Base-by-base conservation (phyloP, 2,888 invertebrate species). In the Dysmachus trigonus region DNA sequence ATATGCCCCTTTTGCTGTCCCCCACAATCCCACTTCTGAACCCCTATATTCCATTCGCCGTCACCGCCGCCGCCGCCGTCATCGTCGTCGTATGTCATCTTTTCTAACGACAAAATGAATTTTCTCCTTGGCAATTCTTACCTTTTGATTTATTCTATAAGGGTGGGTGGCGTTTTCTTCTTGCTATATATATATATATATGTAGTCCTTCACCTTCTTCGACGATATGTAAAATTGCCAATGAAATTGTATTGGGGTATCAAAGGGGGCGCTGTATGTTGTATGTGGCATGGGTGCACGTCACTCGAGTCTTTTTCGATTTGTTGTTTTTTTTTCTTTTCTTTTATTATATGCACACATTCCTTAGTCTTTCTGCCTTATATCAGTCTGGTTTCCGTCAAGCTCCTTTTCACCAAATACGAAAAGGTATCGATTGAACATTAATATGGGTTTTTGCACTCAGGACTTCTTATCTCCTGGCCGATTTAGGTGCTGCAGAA, bases 181-280 rank as follows among this genome's bases (percentile, higher is more conserved):
- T 18, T 77, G 2, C 38, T 31, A 31, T 31, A 31, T 31, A 5
- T 31, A 31, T 31, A 5, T 31, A 31, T 31, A 15, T 83, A 83
- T 83, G 72, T 83, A 83, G 83, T 83, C 83, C 83, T 83, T 83
- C 83, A 83, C 83, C 83, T 72, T 83, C 72, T 71, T 72, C 83
- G 86, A 76, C 81, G 82, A 86, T 82, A 87, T 87, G 87, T 87
- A 85, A 87, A 87, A 87, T 87, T 86, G 86, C 87, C 86, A 87
- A 87, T 87, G 85, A 86, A 86, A 85, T 79, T 82, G 86, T 87
- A 73, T 81, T 71, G 81, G 72, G 81, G 38, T 13, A 18, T 38
- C 13, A 15, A 18, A 18, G 51, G 35, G 35, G 72, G 82, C 72
- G 83, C n/a, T n/a, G n/a, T n/a, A n/a, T n/a, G n/a, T n/a, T 83